phyloP scores from a whole-genome alignment of 1,140 invertebrate species.

The Lepidostoma basale region DNA sequence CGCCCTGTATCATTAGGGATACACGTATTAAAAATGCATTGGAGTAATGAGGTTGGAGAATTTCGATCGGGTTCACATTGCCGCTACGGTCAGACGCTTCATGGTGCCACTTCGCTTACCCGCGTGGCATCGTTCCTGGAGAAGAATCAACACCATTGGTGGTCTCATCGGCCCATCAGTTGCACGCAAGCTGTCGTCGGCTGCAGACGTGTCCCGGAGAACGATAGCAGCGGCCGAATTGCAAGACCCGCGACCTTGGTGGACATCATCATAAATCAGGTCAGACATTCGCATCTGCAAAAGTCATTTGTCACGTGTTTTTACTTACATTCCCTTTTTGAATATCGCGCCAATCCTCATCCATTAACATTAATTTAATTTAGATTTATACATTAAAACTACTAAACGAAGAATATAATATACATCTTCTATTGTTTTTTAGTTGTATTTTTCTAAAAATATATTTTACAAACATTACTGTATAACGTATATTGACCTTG shows the following conservation, averaged over 20 bases:
- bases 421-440: neutral
- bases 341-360: neutral
- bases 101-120: neutral
- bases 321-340: neutral
- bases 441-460: neutral
- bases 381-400: neutral
- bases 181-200: neutral
- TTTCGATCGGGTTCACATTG: no score
- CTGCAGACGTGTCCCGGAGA: conserved; percentile 26
- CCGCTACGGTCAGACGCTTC: no score
- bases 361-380: neutral
- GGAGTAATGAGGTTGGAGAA: no score
- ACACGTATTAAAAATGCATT: no score
- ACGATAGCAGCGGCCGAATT: neutral
- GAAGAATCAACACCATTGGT: neutral
- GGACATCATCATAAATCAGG: neutral
- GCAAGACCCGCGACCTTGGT: neutral
- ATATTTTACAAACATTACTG: neutral
- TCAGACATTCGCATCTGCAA: neutral
- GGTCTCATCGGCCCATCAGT: conserved; percentile 15
- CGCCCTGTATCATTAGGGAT: neutral
- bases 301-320: neutral
- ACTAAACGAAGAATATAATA: neutral
- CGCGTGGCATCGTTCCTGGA: neutral
- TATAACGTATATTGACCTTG: neutral